Percentiles rank a stretch among this genome's conserved stretches.
phyloP scores from a whole-genome alignment of 2,113 vertebrate genomes.

The Varanus komodoensis region DNA sequence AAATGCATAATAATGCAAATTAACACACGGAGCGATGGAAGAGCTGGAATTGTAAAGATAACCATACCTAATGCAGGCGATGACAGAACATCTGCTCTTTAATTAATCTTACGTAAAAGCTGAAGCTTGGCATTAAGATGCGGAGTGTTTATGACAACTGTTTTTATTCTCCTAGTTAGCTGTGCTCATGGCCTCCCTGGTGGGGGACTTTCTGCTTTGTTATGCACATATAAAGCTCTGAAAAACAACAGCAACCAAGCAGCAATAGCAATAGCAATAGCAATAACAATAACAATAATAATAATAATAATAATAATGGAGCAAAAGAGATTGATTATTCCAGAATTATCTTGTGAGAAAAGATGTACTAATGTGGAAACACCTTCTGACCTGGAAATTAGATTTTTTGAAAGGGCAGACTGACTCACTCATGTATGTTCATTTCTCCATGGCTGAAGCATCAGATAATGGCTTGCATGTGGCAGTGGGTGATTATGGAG shows the following conservation, averaged over 20 bases:
- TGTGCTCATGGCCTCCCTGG: constrained; percentile 66
- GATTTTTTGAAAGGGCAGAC: not conserved
- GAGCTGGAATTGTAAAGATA: constrained; percentile 79
- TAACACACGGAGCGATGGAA: constrained; percentile 75
- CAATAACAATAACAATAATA: constrained; percentile 70
- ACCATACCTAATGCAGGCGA: constrained; percentile 78
- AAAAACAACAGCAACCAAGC: constrained; percentile 65
- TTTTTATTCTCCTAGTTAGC: constrained; percentile 74
- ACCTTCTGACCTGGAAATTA: not conserved
- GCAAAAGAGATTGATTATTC: constrained; percentile 37
- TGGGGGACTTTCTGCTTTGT: constrained; percentile 80
- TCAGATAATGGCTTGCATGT: not conserved
- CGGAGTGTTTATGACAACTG: constrained; percentile 78
- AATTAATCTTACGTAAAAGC: constrained; percentile 84
- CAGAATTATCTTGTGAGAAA: not conserved
- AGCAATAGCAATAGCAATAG: constrained; percentile 59
- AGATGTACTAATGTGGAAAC: not conserved
- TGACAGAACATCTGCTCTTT: constrained; percentile 83
- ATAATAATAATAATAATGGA: constrained; percentile 46
- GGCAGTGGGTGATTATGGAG: not conserved
- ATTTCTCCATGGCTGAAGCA: not conserved
- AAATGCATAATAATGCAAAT: constrained; percentile 83
- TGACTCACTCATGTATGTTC: not conserved
- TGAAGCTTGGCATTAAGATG: constrained; percentile 71
- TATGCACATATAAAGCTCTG: constrained; percentile 70